These are phyloP conservation scores for Aphaenogaster floridana DNA, from an alignment of 1,140 invertebrate species.

Conservation along the genomic window DNA sequence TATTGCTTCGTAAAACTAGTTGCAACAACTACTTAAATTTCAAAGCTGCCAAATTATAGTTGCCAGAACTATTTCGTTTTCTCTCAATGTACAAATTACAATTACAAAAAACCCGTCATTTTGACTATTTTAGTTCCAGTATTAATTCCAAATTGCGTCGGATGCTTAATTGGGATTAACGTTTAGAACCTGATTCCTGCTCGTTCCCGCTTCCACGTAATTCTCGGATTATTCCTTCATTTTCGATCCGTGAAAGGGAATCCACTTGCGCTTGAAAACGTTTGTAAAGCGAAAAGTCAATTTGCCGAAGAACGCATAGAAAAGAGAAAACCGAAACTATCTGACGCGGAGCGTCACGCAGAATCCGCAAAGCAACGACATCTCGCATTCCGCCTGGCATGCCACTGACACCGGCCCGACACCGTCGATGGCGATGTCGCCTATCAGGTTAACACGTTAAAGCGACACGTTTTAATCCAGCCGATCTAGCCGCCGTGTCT, in stretches of 20 bases:
- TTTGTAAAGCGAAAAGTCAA: not conserved
- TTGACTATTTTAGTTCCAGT: no score
- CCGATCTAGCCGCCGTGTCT: not conserved
- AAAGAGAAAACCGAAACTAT: not conserved
- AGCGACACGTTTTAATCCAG: conserved; percentile 41
- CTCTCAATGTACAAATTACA: no score
- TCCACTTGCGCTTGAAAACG: not conserved
- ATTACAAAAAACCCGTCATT: no score
- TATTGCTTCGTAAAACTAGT: no score
- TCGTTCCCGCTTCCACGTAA: not conserved
- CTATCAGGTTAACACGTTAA: not conserved
- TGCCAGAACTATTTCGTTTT: no score
- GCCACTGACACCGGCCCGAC: not conserved
- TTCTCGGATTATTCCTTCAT: not conserved
- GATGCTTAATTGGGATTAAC: not conserved
- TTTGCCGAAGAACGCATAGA: not conserved
- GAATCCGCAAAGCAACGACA: not conserved
- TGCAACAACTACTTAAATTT: no score
- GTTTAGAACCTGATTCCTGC: not conserved
- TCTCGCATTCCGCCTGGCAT: not conserved
- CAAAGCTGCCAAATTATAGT: no score
- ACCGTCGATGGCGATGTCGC: not conserved
- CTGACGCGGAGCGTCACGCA: not conserved
- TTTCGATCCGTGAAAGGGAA: not conserved
- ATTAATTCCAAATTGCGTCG: not conserved